A percentile compares a stretch with the other conserved stretches of the same genome.
Conservation (phyloP, 2,888 invertebrate genomes). For the Julus scandinavius region DNA sequence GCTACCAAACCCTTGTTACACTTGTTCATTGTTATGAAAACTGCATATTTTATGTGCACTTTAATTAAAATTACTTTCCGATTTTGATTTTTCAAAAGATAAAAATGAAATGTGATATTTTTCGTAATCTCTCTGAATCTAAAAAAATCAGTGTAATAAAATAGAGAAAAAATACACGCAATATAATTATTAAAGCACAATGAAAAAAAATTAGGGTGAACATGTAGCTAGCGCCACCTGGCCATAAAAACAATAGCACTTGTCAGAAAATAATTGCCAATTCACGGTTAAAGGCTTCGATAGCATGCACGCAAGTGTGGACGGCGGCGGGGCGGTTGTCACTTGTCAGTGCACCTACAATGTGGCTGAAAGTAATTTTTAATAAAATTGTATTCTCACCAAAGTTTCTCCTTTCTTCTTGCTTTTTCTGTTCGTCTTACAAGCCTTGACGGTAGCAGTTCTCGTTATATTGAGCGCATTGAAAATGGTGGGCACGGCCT, state of each 20-base stretch:
- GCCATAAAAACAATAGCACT: neutral
- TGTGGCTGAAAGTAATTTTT: neutral
- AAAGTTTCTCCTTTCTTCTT: constrained; percentile 47
- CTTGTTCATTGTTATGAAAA: too few species aligned
- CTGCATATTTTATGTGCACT: too few species aligned
- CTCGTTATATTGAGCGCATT: neutral
- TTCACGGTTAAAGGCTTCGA: neutral
- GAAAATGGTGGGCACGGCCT: constrained; percentile 49
- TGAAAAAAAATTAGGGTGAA: neutral
- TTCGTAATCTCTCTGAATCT: too few species aligned
- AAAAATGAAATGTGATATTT: too few species aligned
- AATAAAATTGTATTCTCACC: neutral
- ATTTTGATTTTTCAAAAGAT: too few species aligned
- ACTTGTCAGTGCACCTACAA: constrained; percentile 30
- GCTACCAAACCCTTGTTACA: too few species aligned
- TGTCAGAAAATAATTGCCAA: neutral
- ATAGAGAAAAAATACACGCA: too few species aligned
- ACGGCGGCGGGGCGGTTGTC: neutral
- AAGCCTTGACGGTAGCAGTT: neutral
- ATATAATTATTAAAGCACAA: neutral
- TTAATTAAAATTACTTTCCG: too few species aligned
- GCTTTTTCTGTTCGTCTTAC: constrained; percentile 23
- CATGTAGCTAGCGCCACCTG: constrained; percentile 26
- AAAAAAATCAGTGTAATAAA: too few species aligned
- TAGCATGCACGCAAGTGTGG: neutral